A percentile compares a stretch with the other conserved stretches of the same genome.
These are phyloP conservation scores for Chloropsis hardwickii DNA, from an alignment of 2,113 vertebrate species.

Conservation along the genomic window DNA sequence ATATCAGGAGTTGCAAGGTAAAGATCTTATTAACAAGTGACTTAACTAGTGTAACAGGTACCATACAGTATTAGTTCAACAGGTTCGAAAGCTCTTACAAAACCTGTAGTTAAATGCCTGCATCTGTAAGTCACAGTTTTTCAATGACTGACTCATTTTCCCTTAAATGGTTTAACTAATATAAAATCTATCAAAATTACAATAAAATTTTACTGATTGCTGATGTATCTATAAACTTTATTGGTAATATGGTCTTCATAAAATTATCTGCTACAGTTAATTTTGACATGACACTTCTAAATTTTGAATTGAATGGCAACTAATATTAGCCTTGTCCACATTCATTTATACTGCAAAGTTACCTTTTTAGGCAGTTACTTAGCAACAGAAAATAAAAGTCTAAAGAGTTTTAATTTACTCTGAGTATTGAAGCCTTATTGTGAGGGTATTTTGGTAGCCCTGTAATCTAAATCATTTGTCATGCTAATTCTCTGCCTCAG, in stretches of 20 bases:
- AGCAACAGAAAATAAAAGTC: constrained; percentile 53
- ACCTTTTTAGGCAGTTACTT: constrained; percentile 51
- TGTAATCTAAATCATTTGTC: constrained; percentile 62
- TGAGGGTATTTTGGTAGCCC: constrained; percentile 19
- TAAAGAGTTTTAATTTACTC: constrained; percentile 13
- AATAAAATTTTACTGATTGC: neutral
- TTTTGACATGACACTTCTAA: neutral
- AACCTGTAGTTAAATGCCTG: neutral
- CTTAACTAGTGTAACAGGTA: neutral
- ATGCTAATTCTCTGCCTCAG: constrained; percentile 47
- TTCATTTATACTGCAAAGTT: constrained; percentile 40
- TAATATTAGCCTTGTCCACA: neutral
- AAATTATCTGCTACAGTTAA: neutral
- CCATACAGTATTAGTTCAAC: neutral
- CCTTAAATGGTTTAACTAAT: neutral
- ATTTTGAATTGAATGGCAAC: constrained; percentile 25
- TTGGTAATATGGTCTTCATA: neutral
- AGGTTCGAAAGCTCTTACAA: neutral
- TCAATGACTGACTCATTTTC: neutral
- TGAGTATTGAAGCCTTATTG: neutral
- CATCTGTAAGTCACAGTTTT: neutral
- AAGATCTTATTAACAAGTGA: neutral
- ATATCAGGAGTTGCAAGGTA: neutral
- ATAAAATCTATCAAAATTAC: neutral
- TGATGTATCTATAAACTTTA: neutral